phyloP scores from a whole-genome alignment of 2,113 vertebrate species.

The Philantomba maxwellii region DNA sequence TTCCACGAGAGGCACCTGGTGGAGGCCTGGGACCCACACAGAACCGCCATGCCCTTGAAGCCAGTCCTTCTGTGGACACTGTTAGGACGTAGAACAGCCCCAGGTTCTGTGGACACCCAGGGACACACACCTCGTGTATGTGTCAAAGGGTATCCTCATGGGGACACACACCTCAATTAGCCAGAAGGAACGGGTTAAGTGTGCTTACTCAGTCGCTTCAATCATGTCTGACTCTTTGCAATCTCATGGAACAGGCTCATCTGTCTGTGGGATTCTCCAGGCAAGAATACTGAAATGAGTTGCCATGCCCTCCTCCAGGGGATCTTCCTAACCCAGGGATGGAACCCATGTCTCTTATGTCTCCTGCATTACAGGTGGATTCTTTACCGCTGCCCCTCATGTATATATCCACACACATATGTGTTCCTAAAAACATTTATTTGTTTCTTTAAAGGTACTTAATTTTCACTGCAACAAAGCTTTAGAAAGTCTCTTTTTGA shows the following conservation, averaged over 20 bases:
- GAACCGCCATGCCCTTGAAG: neutral
- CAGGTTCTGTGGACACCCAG: neutral
- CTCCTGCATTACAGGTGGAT: neutral
- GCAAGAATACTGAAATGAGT: neutral
- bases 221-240: neutral
- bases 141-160: neutral
- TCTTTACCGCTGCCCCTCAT: neutral
- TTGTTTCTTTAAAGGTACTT: neutral
- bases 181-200: neutral
- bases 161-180: neutral
- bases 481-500: neutral
- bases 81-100: neutral
- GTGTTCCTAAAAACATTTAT: neutral
- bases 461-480: neutral
- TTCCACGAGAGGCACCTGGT: neutral
- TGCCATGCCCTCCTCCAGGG: neutral
- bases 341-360: neutral
- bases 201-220: neutral
- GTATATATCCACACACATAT: neutral
- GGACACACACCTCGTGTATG: neutral
- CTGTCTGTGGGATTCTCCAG: neutral
- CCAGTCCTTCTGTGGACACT: neutral
- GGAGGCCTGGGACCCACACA: no score
- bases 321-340: neutral
- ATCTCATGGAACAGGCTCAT: neutral